A percentile compares a stretch with the other conserved stretches of the same genome.
phyloP scores from a whole-genome alignment of 2,888 invertebrate species.

The Xanthorhoe spadicearia region DNA sequence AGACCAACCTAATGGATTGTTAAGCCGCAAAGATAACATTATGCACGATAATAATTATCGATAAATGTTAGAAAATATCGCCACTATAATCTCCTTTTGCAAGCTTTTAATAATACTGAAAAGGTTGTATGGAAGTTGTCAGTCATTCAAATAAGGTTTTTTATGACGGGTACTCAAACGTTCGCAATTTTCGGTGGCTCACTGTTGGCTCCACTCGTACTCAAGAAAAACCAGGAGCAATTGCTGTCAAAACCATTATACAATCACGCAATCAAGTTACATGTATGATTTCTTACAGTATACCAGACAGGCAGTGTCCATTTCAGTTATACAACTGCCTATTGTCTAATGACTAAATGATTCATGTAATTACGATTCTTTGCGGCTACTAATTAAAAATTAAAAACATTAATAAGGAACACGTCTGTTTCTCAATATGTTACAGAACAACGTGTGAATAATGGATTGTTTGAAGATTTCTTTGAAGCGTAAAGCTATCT shows the following conservation, averaged over 20 bases:
- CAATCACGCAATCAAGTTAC: not conserved
- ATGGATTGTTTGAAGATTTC: not conserved
- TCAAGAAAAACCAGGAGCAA: no score
- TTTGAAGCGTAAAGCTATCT: not conserved
- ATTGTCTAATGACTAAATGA: not conserved
- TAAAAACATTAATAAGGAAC: conserved; percentile 1
- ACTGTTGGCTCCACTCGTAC: no score
- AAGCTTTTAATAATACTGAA: no score
- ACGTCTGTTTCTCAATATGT: not conserved
- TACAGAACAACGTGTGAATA: not conserved
- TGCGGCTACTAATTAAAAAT: not conserved
- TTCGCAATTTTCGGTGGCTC: no score
- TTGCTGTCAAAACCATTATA: not conserved
- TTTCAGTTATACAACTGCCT: not conserved
- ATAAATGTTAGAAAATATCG: no score
- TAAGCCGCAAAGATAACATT: no score
- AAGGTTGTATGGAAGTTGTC: no score
- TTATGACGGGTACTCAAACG: no score
- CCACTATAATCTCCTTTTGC: no score
- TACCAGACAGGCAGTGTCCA: not conserved
- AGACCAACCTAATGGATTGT: no score
- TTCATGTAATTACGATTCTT: not conserved
- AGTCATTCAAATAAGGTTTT: no score
- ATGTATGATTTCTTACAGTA: not conserved
- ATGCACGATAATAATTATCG: no score